Evolutionary conservation across 2,888 invertebrate species (phyloP).

Genomic region (Patella pellucida): DNA sequence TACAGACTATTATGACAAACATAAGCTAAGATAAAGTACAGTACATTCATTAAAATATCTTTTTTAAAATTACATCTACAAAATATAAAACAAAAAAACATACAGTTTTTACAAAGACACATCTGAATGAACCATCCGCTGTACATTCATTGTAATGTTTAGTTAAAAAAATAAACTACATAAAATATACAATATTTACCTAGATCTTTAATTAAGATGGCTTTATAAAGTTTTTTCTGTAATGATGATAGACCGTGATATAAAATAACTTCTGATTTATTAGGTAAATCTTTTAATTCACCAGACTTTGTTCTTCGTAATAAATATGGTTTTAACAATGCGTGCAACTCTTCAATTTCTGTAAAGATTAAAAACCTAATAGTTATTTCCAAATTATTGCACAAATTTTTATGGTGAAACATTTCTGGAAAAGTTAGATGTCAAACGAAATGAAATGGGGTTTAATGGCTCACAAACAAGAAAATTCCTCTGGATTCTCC

Average conservation of each 20-base stretch:
- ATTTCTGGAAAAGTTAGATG: too few species aligned
- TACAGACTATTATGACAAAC: background rate
- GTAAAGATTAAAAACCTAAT: slow-evolving; percentile 11
- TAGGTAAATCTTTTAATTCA: slow-evolving; percentile 67
- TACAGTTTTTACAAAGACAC: background rate
- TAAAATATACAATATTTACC: slow-evolving; percentile 43
- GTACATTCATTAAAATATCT: background rate
- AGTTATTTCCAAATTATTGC: too few species aligned
- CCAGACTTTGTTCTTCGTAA: slow-evolving; percentile 68
- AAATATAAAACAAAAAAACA: background rate
- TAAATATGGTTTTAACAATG: slow-evolving; percentile 65
- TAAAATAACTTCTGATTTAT: slow-evolving; percentile 68
- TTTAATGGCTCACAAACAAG: too few species aligned
- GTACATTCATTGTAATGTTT: background rate
- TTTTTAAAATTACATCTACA: too few species aligned
- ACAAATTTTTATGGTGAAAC: too few species aligned
- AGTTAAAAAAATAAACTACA: too few species aligned
- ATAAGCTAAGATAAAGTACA: background rate
- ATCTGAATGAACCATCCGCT: background rate
- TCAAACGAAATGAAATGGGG: too few species aligned
- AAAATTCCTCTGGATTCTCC: too few species aligned
- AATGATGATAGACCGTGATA: slow-evolving; percentile 70
- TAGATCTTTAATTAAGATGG: slow-evolving; percentile 69
- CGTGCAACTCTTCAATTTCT: slow-evolving; percentile 62
- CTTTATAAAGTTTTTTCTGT: slow-evolving; percentile 71